phyloP scores from a whole-genome alignment of 2,113 vertebrate genomes.

The Malurus elegans region DNA sequence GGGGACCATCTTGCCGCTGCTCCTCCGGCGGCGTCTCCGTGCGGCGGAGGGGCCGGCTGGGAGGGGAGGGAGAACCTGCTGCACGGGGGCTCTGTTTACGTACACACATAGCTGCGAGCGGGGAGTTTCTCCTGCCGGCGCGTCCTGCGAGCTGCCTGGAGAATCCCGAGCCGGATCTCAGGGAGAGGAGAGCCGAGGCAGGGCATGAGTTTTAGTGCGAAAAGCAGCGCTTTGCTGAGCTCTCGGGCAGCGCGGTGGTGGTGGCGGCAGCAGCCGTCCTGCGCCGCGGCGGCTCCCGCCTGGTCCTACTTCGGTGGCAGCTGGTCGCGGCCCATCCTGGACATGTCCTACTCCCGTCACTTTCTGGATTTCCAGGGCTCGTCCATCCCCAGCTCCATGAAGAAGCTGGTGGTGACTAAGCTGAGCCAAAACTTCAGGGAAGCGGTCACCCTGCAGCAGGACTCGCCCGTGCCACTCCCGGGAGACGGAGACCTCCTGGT shows the following conservation, averaged over 20 bases:
- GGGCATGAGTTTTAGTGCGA: slow-evolving; percentile 29
- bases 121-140: not conserved
- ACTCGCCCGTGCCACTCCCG: slow-evolving; percentile 83
- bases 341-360: slow-evolving; percentile 89
- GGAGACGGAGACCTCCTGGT: slow-evolving; percentile 88
- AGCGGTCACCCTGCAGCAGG: slow-evolving; percentile 78
- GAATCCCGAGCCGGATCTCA: not conserved
- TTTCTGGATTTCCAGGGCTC: slow-evolving; percentile 93
- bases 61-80: slow-evolving; percentile 17
- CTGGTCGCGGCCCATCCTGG: slow-evolving; percentile 80
- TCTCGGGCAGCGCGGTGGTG: slow-evolving; percentile 49
- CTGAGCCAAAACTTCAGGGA: slow-evolving; percentile 86
- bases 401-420: slow-evolving; percentile 86
- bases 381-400: slow-evolving; percentile 85
- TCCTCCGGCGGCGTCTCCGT: slow-evolving; percentile 6
- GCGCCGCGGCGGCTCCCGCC: not conserved
- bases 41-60: not conserved
- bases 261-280: not conserved
- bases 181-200: not conserved
- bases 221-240: not conserved
- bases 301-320: not conserved
- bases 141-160: not conserved
- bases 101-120: not conserved
- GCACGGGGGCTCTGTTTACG: not conserved
- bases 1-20: not conserved